Conservation (phyloP, 1,140 invertebrate species). For the Trissolcus basalis region DNA sequence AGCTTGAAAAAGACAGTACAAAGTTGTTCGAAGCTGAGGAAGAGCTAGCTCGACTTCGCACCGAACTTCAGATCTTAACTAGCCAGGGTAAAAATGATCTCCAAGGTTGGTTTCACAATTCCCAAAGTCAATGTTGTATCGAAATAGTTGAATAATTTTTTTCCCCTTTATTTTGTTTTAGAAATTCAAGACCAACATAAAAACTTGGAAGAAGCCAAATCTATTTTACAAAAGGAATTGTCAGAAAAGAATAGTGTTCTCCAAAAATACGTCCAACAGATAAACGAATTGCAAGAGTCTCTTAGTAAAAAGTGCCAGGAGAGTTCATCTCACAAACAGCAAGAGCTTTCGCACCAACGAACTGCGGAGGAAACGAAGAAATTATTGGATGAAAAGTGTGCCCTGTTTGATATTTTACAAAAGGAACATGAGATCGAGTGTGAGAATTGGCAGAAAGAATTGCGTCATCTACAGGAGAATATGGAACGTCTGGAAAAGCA, state of each 20-base stretch:
- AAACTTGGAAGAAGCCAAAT: slow-evolving; percentile 63
- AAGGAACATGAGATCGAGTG: slow-evolving; percentile 64
- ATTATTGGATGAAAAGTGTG: slow-evolving; percentile 63
- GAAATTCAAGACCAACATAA: slow-evolving; percentile 48
- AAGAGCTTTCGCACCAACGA: slow-evolving; percentile 70
- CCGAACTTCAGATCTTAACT: slow-evolving; percentile 64
- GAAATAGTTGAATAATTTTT: slow-evolving; percentile 9
- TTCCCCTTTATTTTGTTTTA: slow-evolving; percentile 10
- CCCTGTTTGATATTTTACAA: slow-evolving; percentile 65
- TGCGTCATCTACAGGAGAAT: slow-evolving; percentile 67
- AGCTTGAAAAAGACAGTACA: slow-evolving; percentile 75
- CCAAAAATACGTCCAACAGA: slow-evolving; percentile 69
- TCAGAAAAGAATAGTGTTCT: slow-evolving; percentile 72
- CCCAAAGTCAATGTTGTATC: too few relatives aligned
- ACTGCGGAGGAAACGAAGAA: slow-evolving; percentile 55
- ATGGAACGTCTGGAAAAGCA: slow-evolving; percentile 63
- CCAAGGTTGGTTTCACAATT: slow-evolving; percentile 40
- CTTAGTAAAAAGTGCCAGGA: slow-evolving; percentile 76
- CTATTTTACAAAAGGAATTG: slow-evolving; percentile 63
- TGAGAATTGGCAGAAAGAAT: slow-evolving; percentile 69
- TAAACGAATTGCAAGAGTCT: slow-evolving; percentile 74
- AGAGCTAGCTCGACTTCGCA: slow-evolving; percentile 72
- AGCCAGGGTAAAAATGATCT: slow-evolving; percentile 53
- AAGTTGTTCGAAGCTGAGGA: slow-evolving; percentile 79
- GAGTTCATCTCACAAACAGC: slow-evolving; percentile 73